Base-by-base conservation (phyloP, 2,888 invertebrate genomes). In the Merodon equestris region DNA sequence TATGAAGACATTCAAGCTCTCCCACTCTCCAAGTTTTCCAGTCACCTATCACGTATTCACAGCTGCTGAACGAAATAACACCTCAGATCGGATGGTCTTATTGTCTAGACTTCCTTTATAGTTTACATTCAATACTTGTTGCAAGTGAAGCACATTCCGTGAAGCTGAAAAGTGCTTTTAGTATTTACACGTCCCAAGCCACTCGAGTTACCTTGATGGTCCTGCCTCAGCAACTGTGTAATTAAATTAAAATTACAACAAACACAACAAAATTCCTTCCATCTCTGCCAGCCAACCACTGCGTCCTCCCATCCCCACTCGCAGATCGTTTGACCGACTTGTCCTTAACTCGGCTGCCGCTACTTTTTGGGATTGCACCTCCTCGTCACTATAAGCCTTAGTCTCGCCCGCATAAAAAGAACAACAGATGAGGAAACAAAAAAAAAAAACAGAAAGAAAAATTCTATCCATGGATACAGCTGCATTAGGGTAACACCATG, bases 211-310 rank as follows among this genome's bases (percentile, higher is more conserved):
- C n/a, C n/a, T n/a, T n/a, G n/a, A n/a, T n/a, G n/a, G n/a, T n/a
- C n/a, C n/a, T n/a, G n/a, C n/a, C n/a, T n/a, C n/a, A n/a, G n/a
- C n/a, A n/a, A n/a, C 10, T 5, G 60, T 68, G 63, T 63, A 73
- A 77, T 73, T 77, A 61, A 73, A 79, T 79, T 79, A 79, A 73
- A 73, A 67, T 73, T 67, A 50, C 68, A 73, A 48, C 63, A 60
- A 70, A 70, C 54, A 70, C 53, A 51, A 64, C 72, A 68, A 79
- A 73, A 73, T 73, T 68, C 48, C 18, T 63, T 63, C 42, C 38
- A 63, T 72, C 42, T 45, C 53, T 51, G 38, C 47, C 63, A 9
- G 2, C 42, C 27, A 7, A 53, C 50, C 17, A 63, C 58, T 54
- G 61, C 18, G n/a, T 54, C 66, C 13, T 57, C 60, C 27, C 27